These are phyloP conservation scores for Beris morrisii DNA, from an alignment of 2,888 invertebrate species.

Conservation along the genomic window DNA sequence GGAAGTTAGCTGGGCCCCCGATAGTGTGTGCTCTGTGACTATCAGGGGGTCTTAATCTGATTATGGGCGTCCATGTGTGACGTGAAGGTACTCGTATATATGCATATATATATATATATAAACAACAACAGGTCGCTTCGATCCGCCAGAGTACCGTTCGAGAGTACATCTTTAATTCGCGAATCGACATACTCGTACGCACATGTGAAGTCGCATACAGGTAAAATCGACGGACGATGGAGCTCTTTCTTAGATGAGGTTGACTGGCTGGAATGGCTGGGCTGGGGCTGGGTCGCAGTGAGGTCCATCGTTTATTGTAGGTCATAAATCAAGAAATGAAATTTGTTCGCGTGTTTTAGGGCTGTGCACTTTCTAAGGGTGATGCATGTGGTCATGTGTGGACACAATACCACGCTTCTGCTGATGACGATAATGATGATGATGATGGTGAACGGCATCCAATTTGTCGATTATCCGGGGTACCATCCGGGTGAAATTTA, in stretches of 20 bases:
- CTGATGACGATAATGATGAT: too few relatives aligned
- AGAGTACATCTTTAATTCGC: constrained; percentile 29
- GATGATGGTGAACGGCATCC: too few relatives aligned
- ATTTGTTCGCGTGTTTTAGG: too few relatives aligned
- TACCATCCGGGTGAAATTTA: too few relatives aligned
- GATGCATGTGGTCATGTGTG: too few relatives aligned
- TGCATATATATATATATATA: constrained; percentile 33
- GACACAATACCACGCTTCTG: too few relatives aligned
- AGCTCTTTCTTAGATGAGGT: not conserved
- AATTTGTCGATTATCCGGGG: too few relatives aligned
- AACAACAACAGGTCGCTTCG: constrained; percentile 2
- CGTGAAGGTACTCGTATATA: not conserved
- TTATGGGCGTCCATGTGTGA: constrained; percentile 28
- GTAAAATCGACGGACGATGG: not conserved
- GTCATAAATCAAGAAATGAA: constrained; percentile 25
- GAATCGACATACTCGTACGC: constrained; percentile 31
- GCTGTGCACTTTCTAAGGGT: too few relatives aligned
- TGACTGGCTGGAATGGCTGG: not conserved
- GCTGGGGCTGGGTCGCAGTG: not conserved
- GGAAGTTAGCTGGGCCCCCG: not conserved
- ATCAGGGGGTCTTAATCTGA: constrained; percentile 35
- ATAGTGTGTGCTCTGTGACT: constrained; percentile 19
- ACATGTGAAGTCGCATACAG: not conserved
- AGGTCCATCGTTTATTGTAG: constrained; percentile 18
- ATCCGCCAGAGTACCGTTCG: constrained; percentile 32